phyloP scores from a whole-genome alignment of 2,113 vertebrate species.

The Otocyon megalotis region DNA sequence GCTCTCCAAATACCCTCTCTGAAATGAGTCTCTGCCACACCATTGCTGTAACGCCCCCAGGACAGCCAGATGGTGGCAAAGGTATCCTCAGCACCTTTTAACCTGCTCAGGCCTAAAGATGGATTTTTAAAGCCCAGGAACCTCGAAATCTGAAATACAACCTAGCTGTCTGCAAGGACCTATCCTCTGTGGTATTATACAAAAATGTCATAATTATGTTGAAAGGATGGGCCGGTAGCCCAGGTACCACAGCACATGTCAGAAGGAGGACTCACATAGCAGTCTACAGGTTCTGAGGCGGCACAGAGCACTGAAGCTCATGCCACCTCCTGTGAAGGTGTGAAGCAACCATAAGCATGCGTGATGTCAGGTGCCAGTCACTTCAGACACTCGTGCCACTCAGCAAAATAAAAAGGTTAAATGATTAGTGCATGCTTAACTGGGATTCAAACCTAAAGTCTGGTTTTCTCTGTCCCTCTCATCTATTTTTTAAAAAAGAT shows the following conservation, averaged over 20 bases:
- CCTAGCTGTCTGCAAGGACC: background rate
- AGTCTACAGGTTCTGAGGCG: background rate
- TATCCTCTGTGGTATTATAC: background rate
- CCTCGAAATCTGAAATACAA: background rate
- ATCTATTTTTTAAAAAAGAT: background rate
- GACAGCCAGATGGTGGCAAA: background rate
- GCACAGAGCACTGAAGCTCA: background rate
- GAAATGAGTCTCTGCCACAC: background rate
- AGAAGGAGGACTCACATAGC: background rate
- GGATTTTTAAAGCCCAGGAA: background rate
- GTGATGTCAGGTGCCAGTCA: background rate
- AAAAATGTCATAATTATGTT: background rate
- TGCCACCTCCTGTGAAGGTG: background rate
- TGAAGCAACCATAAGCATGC: background rate
- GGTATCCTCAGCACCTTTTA: background rate
- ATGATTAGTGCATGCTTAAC: background rate
- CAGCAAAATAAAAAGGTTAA: background rate
- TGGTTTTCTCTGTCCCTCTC: background rate
- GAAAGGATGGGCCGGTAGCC: background rate
- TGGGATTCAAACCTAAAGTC: background rate
- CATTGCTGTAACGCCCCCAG: background rate
- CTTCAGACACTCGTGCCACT: background rate
- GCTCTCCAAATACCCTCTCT: background rate
- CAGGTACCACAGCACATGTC: background rate
- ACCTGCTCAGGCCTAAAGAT: background rate